phyloP scores from a whole-genome alignment of 2,797 vertebrate genomes.

The Coranthus polyacanthus region DNA sequence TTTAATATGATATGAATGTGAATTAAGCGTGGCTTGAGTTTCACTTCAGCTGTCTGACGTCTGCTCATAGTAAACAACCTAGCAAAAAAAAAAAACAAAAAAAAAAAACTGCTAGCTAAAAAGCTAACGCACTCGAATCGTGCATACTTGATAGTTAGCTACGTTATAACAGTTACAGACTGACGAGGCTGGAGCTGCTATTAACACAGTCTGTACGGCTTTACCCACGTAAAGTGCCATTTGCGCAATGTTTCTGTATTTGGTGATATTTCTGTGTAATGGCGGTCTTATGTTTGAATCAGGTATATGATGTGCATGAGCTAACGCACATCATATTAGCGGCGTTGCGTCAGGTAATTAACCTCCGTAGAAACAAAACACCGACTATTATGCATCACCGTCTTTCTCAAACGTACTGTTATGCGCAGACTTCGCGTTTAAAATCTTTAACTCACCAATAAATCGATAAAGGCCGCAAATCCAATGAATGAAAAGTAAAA shows the following conservation, averaged over 20 bases:
- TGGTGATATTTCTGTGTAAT: neutral
- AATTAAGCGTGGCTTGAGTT: no score
- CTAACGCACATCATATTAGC: neutral
- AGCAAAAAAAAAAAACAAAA: no score
- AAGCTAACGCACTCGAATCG: no score
- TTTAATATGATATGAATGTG: no score
- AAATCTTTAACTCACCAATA: constrained; percentile 45
- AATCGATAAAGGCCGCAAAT: constrained; percentile 34
- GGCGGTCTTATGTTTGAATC: neutral
- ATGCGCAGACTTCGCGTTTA: rapidly evolving
- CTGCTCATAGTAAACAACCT: neutral
- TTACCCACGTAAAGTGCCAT: rapidly evolving
- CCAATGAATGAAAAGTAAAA: constrained; percentile 75
- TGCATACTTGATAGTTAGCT: no score
- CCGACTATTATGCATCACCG: rapidly evolving
- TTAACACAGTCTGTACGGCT: no score
- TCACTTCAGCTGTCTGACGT: neutral
- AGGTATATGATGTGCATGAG: constrained; percentile 6
- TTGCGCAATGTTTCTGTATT: neutral
- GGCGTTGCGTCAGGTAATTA: neutral
- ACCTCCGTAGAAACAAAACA: neutral
- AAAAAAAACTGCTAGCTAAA: neutral
- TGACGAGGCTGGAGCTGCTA: neutral
- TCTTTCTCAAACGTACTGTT: no score
- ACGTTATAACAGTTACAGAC: neutral